Base-by-base conservation (phyloP, 2,888 invertebrate genomes). In the Theodoxus fluviatilis region DNA sequence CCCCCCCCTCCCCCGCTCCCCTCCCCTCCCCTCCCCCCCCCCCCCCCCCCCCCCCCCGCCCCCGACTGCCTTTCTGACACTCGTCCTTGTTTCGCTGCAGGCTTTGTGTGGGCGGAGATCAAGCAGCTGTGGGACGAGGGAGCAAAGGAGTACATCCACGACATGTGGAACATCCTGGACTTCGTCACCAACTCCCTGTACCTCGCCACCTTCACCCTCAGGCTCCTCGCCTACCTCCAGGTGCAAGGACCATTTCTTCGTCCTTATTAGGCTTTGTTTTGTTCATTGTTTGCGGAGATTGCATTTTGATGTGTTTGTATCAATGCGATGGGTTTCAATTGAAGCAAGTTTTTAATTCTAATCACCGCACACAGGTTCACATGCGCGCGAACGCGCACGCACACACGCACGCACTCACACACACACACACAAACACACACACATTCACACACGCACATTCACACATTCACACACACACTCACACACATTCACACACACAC, bases 101-200 rank as follows among this genome's bases (percentile, higher is more conserved):
- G 98, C 70, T 89, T 98, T 81, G 96, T 98, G 84, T 99, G 98
- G 98, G 95, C 96, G 83, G 98, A 99, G 89, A 96, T 98, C 81
- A 99, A 98, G 87, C 98, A 98, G 88, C 90, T 99, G 73, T 98
- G 98, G 98, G 96, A 97, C 87, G 95, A 96, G 80, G 98, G 98
- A 0, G 90, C 98, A 72, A 94, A 95, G 83, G 97, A 98, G 86
- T 99, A 98, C 89, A 93, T 95, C 71, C 93, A 96, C 84, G 98
- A 99, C 88, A 97, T 98, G 96, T 98, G 98, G 98, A 98, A 99
- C 88, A 96, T 98, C 73, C 94, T 98, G 80, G 98, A 98, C 89
- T 98, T 98, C 88, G 95, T 98, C 77, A 98, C 98, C 74, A 98
- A 98, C 89, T 96, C 98, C 7, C 89, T 98, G 49, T 99, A 99